Evolutionary conservation across 1,140 invertebrate genomes (phyloP).

Genomic region (silkworm (Bombyx mori)): DNA sequence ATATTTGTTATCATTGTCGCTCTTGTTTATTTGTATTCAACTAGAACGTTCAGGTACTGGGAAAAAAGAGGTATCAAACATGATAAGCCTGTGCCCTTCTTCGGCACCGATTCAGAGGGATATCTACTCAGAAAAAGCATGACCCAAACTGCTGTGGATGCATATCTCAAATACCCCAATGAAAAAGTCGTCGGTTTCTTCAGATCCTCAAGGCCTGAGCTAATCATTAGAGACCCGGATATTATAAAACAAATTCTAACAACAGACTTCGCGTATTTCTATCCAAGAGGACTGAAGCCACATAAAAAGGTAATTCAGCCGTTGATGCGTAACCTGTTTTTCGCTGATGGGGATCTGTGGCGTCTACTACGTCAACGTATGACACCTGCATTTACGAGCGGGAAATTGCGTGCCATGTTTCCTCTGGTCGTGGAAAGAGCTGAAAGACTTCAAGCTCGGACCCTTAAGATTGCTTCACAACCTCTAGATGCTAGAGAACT

Average conservation of each 20-base stretch:
- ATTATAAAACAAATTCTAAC: slow-evolving; percentile 70
- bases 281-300: slow-evolving; percentile 23
- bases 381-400: slow-evolving; percentile 72
- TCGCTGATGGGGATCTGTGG: slow-evolving; percentile 65
- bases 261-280: slow-evolving; percentile 73
- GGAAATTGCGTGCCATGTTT: slow-evolving; percentile 73
- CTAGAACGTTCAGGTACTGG: slow-evolving; percentile 56
- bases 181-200: slow-evolving; percentile 35
- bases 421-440: slow-evolving; percentile 46
- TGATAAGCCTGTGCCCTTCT: slow-evolving; percentile 38
- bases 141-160: slow-evolving; percentile 24
- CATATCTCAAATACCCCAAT: slow-evolving; percentile 30
- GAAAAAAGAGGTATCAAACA: slow-evolving; percentile 48
- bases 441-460: slow-evolving; percentile 34
- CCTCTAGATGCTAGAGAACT: slow-evolving; percentile 56
- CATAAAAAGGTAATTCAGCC: slow-evolving; percentile 38
- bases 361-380: slow-evolving; percentile 68
- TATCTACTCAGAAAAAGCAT: slow-evolving; percentile 25
- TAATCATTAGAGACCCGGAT: slow-evolving; percentile 72
- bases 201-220: slow-evolving; percentile 39
- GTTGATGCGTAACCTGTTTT: slow-evolving; percentile 34
- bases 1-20: slow-evolving; percentile 7
- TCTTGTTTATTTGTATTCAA: slow-evolving; percentile 30
- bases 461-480: slow-evolving; percentile 12
- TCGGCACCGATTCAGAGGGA: slow-evolving; percentile 38